phyloP scores from a whole-genome alignment of 2,888 invertebrate genomes.

The Barypeithes pellucidus region DNA sequence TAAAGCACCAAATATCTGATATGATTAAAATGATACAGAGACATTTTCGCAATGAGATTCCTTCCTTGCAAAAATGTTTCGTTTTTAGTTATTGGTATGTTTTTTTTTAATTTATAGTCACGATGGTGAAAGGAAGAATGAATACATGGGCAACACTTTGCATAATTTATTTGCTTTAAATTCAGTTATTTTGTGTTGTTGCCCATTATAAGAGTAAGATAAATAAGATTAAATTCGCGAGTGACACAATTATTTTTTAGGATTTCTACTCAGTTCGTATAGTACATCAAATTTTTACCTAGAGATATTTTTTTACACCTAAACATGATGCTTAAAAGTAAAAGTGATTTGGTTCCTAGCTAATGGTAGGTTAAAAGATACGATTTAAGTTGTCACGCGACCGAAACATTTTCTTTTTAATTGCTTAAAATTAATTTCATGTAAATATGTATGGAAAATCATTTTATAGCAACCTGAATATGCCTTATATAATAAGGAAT shows the following conservation, averaged over 20 bases:
- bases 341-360: conserved; percentile 33
- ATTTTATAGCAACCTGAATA: too few species aligned
- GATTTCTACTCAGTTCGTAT: conserved; percentile 46
- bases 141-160: background rate
- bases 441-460: too few species aligned
- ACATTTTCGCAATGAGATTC: background rate
- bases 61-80: conserved; percentile 11
- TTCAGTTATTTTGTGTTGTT: background rate
- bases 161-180: background rate
- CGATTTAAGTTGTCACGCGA: background rate
- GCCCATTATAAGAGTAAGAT: background rate
- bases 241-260: conserved; percentile 1
- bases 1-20: conserved; percentile 35
- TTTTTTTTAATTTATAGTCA: background rate
- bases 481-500: too few species aligned
- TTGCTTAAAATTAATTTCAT: too few species aligned
- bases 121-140: background rate
- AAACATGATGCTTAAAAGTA: conserved; percentile 41
- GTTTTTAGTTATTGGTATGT: background rate
- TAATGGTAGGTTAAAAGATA: conserved; percentile 11
- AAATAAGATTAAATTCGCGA: background rate
- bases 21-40: conserved; percentile 35
- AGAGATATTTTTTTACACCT: conserved; percentile 41
- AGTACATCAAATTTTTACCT: conserved; percentile 43
- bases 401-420: too few species aligned